Evolutionary conservation across 2,113 vertebrate species (phyloP).

Genomic region (Nothobranchius furzeri): DNA sequence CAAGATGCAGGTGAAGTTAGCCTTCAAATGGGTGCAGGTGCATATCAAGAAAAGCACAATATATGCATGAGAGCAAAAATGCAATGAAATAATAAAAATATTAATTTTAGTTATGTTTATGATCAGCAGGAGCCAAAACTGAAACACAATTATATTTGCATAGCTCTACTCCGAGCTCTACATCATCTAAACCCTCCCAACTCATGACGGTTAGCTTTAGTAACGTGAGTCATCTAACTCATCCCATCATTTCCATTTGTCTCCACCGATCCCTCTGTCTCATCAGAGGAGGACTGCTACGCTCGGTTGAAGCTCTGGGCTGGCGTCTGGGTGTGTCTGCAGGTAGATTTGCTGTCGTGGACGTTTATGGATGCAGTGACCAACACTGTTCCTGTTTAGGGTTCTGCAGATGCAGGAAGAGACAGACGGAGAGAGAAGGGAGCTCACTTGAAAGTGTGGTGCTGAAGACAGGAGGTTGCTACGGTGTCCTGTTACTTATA

Average conservation of each 20-base stretch:
- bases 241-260: conserved; percentile 21
- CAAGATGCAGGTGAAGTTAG: no score
- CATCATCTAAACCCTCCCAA: not conserved
- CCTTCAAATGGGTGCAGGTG: no score
- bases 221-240: conserved; percentile 13
- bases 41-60: no score
- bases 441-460: conserved; percentile 21
- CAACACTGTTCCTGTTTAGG: conserved; percentile 48
- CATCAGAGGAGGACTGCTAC: conserved; percentile 13
- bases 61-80: no score
- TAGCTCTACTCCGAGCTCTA: not conserved
- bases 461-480: conserved; percentile 25
- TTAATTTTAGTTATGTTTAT: no score
- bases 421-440: not conserved
- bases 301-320: conserved; percentile 44
- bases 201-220: conserved; percentile 3
- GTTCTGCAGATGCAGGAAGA: not conserved
- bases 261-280: not conserved
- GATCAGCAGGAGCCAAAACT: no score
- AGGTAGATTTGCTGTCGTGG: conserved; percentile 48
- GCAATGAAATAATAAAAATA: no score
- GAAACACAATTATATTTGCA: no score
- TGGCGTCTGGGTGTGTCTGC: conserved; percentile 30
- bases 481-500: conserved; percentile 35
- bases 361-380: conserved; percentile 40